Percentiles rank a stretch among this genome's conserved stretches.
Conservation (phyloP, 2,113 vertebrate species). For the Tichodroma muraria region DNA sequence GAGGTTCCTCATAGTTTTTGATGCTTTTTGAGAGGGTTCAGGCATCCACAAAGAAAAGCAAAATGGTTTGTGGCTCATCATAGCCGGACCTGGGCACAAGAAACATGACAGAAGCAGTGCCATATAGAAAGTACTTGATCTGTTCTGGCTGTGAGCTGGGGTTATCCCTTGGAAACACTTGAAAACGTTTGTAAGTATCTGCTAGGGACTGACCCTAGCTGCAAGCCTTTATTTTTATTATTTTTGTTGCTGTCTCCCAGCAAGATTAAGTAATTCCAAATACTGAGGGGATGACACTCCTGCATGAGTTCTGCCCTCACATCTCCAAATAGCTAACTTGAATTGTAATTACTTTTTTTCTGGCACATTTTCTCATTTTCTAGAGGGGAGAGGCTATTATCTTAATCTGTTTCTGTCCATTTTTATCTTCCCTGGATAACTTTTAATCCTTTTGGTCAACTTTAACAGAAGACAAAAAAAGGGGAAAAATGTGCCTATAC, state of each 20-base stretch:
- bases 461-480: background rate
- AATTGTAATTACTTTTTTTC: constrained; percentile 1
- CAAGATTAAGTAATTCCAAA: constrained; percentile 40
- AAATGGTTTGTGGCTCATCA: background rate
- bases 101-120: background rate
- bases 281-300: background rate
- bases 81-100: background rate
- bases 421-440: background rate
- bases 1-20: background rate
- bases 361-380: constrained; percentile 7
- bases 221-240: background rate
- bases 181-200: background rate
- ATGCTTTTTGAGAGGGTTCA: background rate
- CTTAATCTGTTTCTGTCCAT: background rate
- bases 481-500: background rate
- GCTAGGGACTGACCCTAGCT: background rate
- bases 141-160: background rate
- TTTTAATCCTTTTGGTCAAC: background rate
- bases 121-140: background rate
- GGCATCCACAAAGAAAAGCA: background rate
- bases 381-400: background rate
- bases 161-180: background rate
- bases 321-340: constrained; percentile 13
- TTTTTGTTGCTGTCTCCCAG: constrained; percentile 31
- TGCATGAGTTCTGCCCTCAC: background rate